phyloP scores from a whole-genome alignment of 2,888 invertebrate species.

The Synanthedon andrenaeformis region DNA sequence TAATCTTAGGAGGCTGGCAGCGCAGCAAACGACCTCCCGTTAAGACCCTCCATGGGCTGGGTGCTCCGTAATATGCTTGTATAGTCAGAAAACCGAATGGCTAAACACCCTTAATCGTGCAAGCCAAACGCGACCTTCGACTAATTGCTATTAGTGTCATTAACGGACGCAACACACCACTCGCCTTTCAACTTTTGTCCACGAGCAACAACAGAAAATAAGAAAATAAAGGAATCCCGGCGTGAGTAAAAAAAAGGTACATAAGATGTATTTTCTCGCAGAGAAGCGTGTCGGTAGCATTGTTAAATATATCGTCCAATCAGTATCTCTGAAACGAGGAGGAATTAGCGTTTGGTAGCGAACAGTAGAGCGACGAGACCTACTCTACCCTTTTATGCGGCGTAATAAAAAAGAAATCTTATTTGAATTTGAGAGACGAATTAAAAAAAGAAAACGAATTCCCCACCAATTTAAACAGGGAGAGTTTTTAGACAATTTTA shows the following conservation, averaged over 20 bases:
- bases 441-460: conserved; percentile 64
- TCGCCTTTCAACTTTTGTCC: conserved; percentile 36
- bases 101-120: conserved; percentile 40
- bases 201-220: conserved; percentile 37
- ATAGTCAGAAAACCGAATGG: conserved; percentile 36
- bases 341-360: conserved; percentile 60
- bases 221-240: conserved; percentile 56
- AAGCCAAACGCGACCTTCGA: conserved; percentile 56
- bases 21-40: conserved; percentile 66
- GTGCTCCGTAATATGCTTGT: conserved; percentile 57
- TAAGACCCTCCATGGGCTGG: conserved; percentile 61
- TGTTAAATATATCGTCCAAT: conserved; percentile 70
- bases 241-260: conserved; percentile 51
- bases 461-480: conserved; percentile 63
- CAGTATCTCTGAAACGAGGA: conserved; percentile 55
- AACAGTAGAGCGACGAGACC: conserved; percentile 43
- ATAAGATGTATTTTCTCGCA: conserved; percentile 61
- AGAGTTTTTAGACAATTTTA: conserved; percentile 54
- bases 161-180: conserved; percentile 35
- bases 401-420: conserved; percentile 61
- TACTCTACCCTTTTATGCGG: conserved; percentile 62
- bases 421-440: conserved; percentile 67
- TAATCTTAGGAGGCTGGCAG: conserved; percentile 64
- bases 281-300: conserved; percentile 59
- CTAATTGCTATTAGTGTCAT: conserved; percentile 56